Percentiles rank a stretch among this genome's conserved stretches.
Conservation (phyloP, 2,113 vertebrate species). For the Colinus virginianus region DNA sequence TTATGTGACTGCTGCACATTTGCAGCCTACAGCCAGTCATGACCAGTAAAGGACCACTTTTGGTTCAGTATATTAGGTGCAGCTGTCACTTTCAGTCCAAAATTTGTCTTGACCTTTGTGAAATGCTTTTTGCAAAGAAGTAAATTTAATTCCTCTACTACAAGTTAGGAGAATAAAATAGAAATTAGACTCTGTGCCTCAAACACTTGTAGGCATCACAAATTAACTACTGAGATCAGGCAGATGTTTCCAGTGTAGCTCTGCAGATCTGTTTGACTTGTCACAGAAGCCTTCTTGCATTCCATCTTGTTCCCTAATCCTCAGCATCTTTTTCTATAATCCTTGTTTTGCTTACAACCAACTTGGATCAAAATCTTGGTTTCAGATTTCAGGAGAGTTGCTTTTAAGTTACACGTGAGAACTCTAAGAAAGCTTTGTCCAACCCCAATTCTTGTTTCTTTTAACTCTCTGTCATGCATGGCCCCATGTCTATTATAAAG, state of each 20-base stretch:
- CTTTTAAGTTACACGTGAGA: neutral
- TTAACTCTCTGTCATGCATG: neutral
- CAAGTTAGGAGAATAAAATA: neutral
- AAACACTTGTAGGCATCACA: neutral
- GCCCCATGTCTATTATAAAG: neutral
- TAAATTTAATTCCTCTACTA: neutral
- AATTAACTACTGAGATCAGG: neutral
- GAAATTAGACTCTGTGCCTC: neutral
- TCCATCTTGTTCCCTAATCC: neutral
- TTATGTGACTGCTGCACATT: neutral
- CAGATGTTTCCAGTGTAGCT: neutral
- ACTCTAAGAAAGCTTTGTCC: neutral
- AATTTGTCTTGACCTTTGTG: neutral
- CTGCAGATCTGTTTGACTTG: neutral
- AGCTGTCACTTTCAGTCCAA: neutral
- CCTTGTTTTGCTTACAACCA: neutral
- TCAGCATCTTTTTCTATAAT: neutral
- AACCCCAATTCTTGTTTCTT: neutral
- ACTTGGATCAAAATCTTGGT: neutral
- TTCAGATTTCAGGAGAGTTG: neutral
- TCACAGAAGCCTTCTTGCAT: neutral
- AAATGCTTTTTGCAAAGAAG: neutral
- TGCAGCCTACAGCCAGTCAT: neutral
- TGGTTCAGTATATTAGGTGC: neutral
- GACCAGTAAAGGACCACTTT: neutral